Base-by-base conservation (phyloP, 2,113 vertebrate species). In the Coreoperca whiteheadi region DNA sequence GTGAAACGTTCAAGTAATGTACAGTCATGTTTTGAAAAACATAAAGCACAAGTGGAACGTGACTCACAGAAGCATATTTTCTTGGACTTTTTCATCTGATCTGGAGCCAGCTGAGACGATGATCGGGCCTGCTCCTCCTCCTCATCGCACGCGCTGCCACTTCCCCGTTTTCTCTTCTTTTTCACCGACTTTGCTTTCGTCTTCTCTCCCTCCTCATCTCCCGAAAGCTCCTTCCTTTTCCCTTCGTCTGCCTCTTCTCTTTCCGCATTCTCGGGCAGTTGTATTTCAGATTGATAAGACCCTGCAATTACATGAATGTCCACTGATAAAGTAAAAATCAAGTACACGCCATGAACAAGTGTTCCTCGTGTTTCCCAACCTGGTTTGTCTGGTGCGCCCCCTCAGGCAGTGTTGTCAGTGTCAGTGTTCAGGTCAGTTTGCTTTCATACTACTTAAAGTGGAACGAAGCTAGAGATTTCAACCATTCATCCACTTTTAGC, bases 91-190 rank as follows among this genome's bases (percentile, higher is more conserved):
- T 78, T 91, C 83, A 30, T 92, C 23, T 6, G 37, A 43, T 1
- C 0, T 18, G 77, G 64, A 6, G 81, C 89, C 37, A 32, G 12
- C 51, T 16, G 34, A 51, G 83, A 41, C 8, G 94, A 95, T 1
- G 93, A 73, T 14, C 91, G 89, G 0, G 92, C 78, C 77, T 82
- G 73, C 74, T 87, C 81, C 21, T 89, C 82, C 4, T 92, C 79
- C 1, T 80, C 71, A 4, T 50, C 4, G 21, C 51, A 6, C 32
- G 4, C 1, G 1, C 54, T 75, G 8, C 4, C 51, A 1, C 3
- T 60, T 30, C 11, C 76, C 23, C 6, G 48, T 16, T 73, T 90
- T 21, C 14, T 73, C 50, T 76, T 91, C 66, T 51, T 79, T 72
- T 69, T 70, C 37, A 32, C 51, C 1, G 56, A 50, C 0, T 59